Evolutionary conservation across 2,888 invertebrate species (phyloP).

Genomic region (Calliopum simillimum): DNA sequence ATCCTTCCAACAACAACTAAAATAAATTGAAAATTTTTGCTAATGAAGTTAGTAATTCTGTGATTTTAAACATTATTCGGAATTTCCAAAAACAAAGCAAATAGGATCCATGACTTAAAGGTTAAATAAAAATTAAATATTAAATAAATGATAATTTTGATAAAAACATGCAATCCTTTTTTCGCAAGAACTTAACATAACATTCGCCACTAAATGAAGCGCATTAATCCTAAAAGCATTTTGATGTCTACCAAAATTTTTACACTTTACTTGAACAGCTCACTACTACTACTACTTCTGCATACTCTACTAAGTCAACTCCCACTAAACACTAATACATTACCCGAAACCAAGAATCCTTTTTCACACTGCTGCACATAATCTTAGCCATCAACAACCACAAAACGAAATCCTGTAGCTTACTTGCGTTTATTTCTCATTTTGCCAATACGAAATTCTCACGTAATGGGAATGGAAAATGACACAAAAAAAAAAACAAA

Average conservation of each 20-base stretch:
- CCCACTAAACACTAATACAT: not conserved
- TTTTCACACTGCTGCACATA: conserved; percentile 49
- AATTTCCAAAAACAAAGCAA: too few species aligned
- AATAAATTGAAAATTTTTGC: too few species aligned
- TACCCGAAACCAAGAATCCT: conserved; percentile 43
- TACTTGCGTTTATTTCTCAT: conserved; percentile 42
- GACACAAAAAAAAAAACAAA: not conserved
- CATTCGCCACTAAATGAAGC: conserved; percentile 24
- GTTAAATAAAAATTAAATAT: not conserved
- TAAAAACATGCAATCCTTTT: not conserved
- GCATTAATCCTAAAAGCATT: conserved; percentile 35
- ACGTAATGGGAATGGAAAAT: not conserved
- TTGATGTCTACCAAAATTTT: conserved; percentile 15
- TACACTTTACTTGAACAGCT: conserved; percentile 3
- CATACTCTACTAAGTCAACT: conserved; percentile 7
- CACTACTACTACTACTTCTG: not conserved
- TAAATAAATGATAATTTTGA: not conserved
- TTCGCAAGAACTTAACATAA: too few species aligned
- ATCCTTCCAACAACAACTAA: too few species aligned
- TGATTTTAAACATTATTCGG: too few species aligned
- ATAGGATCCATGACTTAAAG: too few species aligned
- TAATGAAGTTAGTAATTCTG: too few species aligned
- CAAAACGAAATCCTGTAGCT: conserved; percentile 49
- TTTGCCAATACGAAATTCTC: not conserved
- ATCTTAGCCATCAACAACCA: conserved; percentile 49